Base-by-base conservation (phyloP, 2,113 vertebrate genomes). In the Hystrix cristata region DNA sequence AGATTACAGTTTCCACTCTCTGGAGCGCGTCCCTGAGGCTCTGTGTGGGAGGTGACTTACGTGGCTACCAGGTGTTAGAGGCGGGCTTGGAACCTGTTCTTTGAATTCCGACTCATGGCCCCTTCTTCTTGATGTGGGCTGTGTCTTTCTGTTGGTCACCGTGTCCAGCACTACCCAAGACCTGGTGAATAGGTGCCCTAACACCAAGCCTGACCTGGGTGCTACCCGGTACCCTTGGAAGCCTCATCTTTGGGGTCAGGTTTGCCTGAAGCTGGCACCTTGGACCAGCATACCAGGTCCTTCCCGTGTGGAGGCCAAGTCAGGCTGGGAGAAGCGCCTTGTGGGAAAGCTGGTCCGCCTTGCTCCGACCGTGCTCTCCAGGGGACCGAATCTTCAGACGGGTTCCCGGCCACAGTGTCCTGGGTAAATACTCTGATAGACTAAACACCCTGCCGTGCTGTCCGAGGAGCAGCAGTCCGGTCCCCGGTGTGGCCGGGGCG, bases 361-460 rank as follows among this genome's bases (percentile, higher is more conserved):
- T 71, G 31, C 67, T 74, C 29, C 7, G 81, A 78, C 81, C 55
- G 1, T 59, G 65, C 43, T 95, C 95, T 38, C 76, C 83, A 65
- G 86, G 93, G 95, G 69, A n/a, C 51, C 34, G 87, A 53, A 89
- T 48, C 93, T 81, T 83, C 95, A 96, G 97, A 97, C 96, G 12
- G 53, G 93, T 91, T 97, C 95, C 62, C 55, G 87, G 21, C 97
- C 95, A 97, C 88, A 95, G 97, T 81, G 4, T 94, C 90, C 97
- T 97, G 95, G 92, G 74, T 98, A 97, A 98, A 98, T 97, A 98
- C 84, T 95, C 71, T 82, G 81, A 94, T 97, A 98, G 97, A 98
- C 98, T 98, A 98, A 98, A 98, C 97, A 98, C 94, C 92, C 65
- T 95, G 95, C 76, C 95, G 53, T 25, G 25, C 79, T 14, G 31